Conservation (phyloP, 2,113 vertebrate genomes). For the Oreochromis spilurus region DNA sequence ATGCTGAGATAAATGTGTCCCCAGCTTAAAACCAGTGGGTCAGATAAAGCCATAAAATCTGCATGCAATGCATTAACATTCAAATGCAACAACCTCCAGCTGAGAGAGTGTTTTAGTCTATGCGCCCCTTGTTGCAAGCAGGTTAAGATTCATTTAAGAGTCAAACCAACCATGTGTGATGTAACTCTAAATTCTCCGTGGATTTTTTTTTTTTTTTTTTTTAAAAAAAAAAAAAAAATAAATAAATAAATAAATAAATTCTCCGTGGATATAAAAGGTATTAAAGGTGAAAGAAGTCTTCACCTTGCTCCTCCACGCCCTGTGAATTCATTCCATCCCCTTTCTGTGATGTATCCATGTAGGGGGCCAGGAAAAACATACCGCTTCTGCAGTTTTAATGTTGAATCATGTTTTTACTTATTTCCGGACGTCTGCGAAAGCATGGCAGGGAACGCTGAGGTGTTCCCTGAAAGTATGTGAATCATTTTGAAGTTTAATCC, state of each 20-base stretch:
- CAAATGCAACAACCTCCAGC: slow-evolving; percentile 21
- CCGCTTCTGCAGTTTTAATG: slow-evolving; percentile 56
- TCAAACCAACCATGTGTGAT: background rate
- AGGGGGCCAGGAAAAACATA: slow-evolving; percentile 37
- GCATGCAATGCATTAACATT: slow-evolving; percentile 21
- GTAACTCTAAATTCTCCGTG: background rate
- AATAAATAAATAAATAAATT: no score
- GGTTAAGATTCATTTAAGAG: background rate
- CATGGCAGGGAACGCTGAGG: background rate
- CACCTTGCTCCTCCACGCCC: background rate
- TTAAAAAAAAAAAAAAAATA: no score
- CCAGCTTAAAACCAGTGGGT: background rate
- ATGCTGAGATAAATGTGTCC: background rate
- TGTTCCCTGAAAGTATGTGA: background rate
- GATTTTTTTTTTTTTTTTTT: no score
- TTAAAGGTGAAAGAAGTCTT: slow-evolving; percentile 11
- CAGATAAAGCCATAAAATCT: slow-evolving; percentile 21
- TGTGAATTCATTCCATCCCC: background rate
- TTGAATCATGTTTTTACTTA: slow-evolving; percentile 1
- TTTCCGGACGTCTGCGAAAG: background rate
- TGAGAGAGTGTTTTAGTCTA: background rate
- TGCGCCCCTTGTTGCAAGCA: background rate
- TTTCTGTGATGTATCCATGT: slow-evolving; percentile 32
- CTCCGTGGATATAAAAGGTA: background rate
- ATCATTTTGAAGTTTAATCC: slow-evolving; percentile 18